phyloP scores from a whole-genome alignment of 2,797 vertebrate genomes.

The Tragelaphus eurycerus region DNA sequence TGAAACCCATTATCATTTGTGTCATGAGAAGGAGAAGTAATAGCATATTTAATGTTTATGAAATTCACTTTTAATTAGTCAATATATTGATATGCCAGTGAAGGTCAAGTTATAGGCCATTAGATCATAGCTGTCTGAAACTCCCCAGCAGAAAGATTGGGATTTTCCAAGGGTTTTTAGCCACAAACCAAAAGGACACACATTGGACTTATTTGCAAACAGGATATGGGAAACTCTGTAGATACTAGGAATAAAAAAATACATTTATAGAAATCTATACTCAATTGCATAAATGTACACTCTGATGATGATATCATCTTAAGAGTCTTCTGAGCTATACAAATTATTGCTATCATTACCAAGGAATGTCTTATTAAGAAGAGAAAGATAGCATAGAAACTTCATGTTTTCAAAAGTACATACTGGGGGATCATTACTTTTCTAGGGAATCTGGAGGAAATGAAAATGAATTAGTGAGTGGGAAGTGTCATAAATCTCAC shows the following conservation, averaged over 20 bases:
- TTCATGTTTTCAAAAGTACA: background rate
- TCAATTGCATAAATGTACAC: background rate
- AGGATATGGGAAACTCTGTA: conserved; percentile 74
- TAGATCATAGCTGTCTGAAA: conserved; percentile 75
- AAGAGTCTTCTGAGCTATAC: background rate
- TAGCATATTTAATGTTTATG: background rate
- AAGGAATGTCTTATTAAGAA: background rate
- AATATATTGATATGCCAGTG: background rate
- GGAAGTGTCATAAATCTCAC: fast-evolving
- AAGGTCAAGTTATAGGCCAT: background rate
- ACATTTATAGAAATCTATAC: background rate
- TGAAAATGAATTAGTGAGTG: background rate
- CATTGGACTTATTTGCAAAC: conserved; percentile 71
- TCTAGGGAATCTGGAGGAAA: background rate
- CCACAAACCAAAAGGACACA: conserved; percentile 80
- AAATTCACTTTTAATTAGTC: background rate
- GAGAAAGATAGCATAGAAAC: background rate
- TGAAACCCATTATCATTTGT: background rate
- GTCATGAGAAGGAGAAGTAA: background rate
- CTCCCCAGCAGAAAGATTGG: conserved; percentile 49
- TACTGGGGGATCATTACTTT: background rate
- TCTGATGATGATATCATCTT: background rate
- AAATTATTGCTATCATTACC: background rate
- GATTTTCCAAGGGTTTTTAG: conserved; percentile 70
- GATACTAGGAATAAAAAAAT: background rate